Evolutionary conservation across 2,797 vertebrate species (phyloP).

Genomic region (Masticophis lateralis): DNA sequence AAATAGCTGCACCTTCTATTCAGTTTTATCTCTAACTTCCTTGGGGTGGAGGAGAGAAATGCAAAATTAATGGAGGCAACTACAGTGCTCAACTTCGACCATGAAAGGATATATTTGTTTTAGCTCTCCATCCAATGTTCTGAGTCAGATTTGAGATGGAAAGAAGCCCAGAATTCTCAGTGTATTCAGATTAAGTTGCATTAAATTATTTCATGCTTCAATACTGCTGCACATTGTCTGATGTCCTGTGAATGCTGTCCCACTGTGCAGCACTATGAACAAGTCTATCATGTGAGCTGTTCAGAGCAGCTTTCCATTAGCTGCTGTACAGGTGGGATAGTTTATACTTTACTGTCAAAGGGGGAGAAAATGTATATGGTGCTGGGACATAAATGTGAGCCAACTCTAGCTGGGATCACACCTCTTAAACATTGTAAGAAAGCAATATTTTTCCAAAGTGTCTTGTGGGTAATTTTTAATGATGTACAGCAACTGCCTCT

Average conservation of each 20-base stretch:
- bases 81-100: neutral
- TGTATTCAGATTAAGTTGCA: constrained; percentile 41
- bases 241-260: constrained; percentile 29
- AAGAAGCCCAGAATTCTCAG: constrained; percentile 52
- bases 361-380: neutral
- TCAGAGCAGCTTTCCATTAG: neutral
- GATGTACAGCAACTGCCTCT: constrained; percentile 29
- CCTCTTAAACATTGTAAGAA: constrained; percentile 28
- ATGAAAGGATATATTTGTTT: constrained; percentile 43
- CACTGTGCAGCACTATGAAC: constrained; percentile 16
- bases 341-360: neutral
- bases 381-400: neutral
- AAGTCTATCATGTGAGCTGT: neutral
- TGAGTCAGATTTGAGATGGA: constrained; percentile 57
- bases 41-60: constrained; percentile 10
- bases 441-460: constrained; percentile 15
- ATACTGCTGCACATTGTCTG: constrained; percentile 30
- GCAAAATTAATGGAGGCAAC: constrained; percentile 43
- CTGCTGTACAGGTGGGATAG: constrained; percentile 22
- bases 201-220: constrained; percentile 45
- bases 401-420: constrained; percentile 43
- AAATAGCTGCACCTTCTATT: constrained; percentile 45
- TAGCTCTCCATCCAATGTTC: constrained; percentile 34
- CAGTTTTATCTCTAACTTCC: constrained; percentile 37
- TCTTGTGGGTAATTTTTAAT: constrained; percentile 26